Percentiles rank a stretch among this genome's conserved stretches.
Evolutionary conservation across 2,888 invertebrate genomes (phyloP).

Genomic region (Habroteleia sp.): DNA sequence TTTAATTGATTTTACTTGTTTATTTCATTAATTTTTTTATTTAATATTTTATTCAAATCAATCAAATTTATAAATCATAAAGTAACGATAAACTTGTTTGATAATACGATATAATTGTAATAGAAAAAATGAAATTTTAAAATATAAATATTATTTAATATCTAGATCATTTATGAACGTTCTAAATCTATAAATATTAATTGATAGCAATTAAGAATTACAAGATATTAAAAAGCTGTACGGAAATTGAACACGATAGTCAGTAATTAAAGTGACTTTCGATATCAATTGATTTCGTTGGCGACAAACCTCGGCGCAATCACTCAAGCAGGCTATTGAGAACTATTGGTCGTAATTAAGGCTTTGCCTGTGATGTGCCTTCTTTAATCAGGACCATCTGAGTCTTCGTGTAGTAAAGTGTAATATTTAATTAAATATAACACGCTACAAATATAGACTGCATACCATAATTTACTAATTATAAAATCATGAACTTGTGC

Average conservation of each 20-base stretch:
- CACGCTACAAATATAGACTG: slow-evolving; percentile 26
- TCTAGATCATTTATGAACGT: too few relatives aligned
- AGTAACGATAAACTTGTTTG: too few relatives aligned
- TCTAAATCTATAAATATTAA: too few relatives aligned
- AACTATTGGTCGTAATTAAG: slow-evolving; percentile 47
- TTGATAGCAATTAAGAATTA: too few relatives aligned
- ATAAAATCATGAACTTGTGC: slow-evolving; percentile 9
- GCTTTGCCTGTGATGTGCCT: slow-evolving; percentile 37
- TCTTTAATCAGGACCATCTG: slow-evolving; percentile 56
- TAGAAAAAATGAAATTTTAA: too few relatives aligned
- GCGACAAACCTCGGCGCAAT: slow-evolving; percentile 36
- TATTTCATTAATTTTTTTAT: too few relatives aligned
- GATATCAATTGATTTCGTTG: slow-evolving; percentile 42
- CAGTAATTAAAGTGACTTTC: slow-evolving; percentile 32
- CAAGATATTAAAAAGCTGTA: too few relatives aligned
- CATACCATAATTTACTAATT: slow-evolving; percentile 42
- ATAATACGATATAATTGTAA: too few relatives aligned
- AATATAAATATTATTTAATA: too few relatives aligned
- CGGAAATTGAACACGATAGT: slow-evolving; percentile 5
- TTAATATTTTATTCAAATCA: too few relatives aligned
- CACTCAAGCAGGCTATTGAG: slow-evolving; percentile 42
- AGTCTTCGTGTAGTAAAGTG: slow-evolving; percentile 22
- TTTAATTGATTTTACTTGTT: too few relatives aligned
- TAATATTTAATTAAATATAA: slow-evolving; percentile 53
- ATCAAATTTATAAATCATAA: too few relatives aligned